Evolutionary conservation across 2,113 vertebrate genomes (phyloP), one percentile per base, ranked within the genome.

Genomic region (Nothocercus nigrocapillus): DNA sequence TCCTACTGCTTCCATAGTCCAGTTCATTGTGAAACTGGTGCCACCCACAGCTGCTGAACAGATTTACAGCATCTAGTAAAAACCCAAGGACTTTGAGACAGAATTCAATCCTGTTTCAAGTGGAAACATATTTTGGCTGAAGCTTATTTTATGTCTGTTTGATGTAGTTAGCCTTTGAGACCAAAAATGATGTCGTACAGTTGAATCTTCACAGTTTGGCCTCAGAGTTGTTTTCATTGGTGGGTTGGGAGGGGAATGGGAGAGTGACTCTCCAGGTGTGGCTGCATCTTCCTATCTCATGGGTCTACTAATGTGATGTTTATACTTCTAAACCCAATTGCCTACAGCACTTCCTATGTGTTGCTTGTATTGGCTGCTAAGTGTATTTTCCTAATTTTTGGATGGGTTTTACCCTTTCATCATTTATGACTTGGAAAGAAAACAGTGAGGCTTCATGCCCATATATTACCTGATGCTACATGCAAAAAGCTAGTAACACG

Each of bases 261-360:
- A 92, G 97, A 95, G 94, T 89, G 97, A 97, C 89, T 97, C 95
- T 97, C 97, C 97, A 98, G 98, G 98, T 98, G 97, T 98, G 98
- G 98, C 95, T 96, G 83, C 85, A 77, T 80, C 84, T 68, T 91
- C 91, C 96, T 98, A 82, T 97, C 98, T 98, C 97, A 77, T 82
- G 98, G 98, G 97, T 94, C 90, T 97, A 94, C 98, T 98, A 98
- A 97, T 96, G 96, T 97, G 96, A 97, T 97, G 98, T 98, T 98
- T 98, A 96, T 90, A 86, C 97, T 98, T 97, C 93, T 96, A 97
- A 96, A 96, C 96, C 91, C 94, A 95, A 98, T 98, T 96, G 98
- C 98, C 97, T 97, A 69, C 97, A 98, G 98, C 98, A 98, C 98
- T 99, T 99, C 98, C 98, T 98, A 98, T 98, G 97, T 72, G 86